Evolutionary conservation across 2,888 invertebrate genomes (phyloP).

Genomic region (Rotaria macrura): DNA sequence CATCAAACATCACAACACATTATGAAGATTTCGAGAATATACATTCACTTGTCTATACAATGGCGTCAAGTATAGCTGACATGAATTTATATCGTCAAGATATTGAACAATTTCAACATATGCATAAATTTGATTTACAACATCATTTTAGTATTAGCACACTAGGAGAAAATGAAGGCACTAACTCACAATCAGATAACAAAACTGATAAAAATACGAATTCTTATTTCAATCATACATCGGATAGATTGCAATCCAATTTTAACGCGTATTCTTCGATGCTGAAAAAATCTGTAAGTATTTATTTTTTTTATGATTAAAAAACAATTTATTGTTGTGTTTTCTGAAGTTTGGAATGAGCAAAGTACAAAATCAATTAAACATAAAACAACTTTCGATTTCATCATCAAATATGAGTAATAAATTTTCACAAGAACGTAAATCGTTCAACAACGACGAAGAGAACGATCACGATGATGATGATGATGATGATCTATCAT

Average conservation of each 20-base stretch:
- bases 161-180: neutral
- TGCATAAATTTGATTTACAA: conserved; percentile 19
- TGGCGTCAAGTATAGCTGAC: neutral
- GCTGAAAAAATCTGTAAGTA: neutral
- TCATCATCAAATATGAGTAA: too few species aligned
- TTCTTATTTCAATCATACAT: neutral
- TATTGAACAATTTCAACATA: neutral
- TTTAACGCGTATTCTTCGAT: neutral
- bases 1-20: neutral
- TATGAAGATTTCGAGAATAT: neutral
- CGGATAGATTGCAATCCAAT: neutral
- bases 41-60: neutral
- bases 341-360: neutral
- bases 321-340: too few species aligned
- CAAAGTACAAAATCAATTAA: neutral
- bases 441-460: neutral
- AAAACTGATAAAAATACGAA: neutral
- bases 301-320: too few species aligned
- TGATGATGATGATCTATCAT: neutral
- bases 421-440: neutral
- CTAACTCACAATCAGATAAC: neutral
- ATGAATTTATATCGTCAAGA: neutral
- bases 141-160: conserved; percentile 4
- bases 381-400: too few species aligned
- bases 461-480: neutral